Conservation (phyloP, 2,888 invertebrate genomes). For the Drosophila monieri region DNA sequence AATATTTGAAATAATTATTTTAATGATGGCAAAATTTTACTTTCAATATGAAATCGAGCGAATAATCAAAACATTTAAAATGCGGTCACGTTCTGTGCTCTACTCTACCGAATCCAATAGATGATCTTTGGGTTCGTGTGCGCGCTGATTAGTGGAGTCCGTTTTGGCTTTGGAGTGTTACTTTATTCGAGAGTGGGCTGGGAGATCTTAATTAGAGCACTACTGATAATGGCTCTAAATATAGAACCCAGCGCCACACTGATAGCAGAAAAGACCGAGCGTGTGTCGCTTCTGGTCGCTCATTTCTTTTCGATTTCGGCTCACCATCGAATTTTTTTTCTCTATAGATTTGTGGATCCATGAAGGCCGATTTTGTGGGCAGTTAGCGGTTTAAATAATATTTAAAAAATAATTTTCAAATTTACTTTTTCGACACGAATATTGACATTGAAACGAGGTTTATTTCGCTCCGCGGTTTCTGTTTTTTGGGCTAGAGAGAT, state of each 20-base stretch:
- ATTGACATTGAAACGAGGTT: conserved; percentile 66
- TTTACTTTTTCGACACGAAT: conserved; percentile 29
- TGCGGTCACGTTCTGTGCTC: conserved; percentile 21
- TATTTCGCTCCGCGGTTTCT: conserved; percentile 29
- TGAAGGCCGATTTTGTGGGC: conserved; percentile 30
- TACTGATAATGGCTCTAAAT: conserved; percentile 70
- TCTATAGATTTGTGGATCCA: conserved; percentile 9
- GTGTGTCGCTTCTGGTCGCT: conserved; percentile 32
- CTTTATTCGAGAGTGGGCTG: conserved; percentile 57
- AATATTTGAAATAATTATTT: background rate
- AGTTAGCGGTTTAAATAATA: conserved; percentile 10
- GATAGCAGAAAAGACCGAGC: conserved; percentile 65
- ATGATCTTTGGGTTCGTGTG: conserved; percentile 28
- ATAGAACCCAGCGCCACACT: conserved; percentile 58
- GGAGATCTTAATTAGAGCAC: conserved; percentile 77
- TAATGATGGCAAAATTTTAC: conserved; percentile 5
- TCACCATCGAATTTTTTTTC: conserved; percentile 9
- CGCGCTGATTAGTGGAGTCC: conserved; percentile 25
- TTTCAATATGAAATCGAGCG: conserved; percentile 21
- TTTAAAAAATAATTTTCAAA: conserved; percentile 17
- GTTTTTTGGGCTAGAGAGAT: conserved; percentile 15
- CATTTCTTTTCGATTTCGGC: conserved; percentile 30
- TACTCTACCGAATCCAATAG: conserved; percentile 15
- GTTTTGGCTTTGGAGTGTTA: conserved; percentile 31
- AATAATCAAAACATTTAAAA: conserved; percentile 15